A percentile compares a stretch with the other conserved stretches of the same genome.
Evolutionary conservation across 2,888 invertebrate species (phyloP).

Genomic region (Lathronympha strigana): DNA sequence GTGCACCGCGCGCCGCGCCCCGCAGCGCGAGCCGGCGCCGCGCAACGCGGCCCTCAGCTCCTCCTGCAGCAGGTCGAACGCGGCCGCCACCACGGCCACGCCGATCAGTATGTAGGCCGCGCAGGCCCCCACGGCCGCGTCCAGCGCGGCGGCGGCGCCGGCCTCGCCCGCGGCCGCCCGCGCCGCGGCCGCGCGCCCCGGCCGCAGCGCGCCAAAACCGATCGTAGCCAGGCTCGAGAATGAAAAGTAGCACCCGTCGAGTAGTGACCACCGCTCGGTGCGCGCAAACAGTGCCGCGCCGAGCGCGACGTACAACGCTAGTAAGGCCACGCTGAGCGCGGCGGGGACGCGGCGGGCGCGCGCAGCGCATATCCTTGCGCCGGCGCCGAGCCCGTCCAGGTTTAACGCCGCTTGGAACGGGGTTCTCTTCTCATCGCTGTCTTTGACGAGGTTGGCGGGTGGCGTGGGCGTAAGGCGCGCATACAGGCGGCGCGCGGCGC

Average conservation of each 20-base stretch:
- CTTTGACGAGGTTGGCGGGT: constrained; percentile 55
- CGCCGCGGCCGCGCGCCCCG: constrained; percentile 82
- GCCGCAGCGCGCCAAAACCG: constrained; percentile 92
- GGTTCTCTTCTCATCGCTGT: constrained; percentile 60
- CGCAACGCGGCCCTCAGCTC: constrained; percentile 81
- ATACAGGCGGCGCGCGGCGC: constrained; percentile 48
- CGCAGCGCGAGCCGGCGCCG: constrained; percentile 41
- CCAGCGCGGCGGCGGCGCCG: constrained; percentile 76
- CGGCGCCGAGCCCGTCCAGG: constrained; percentile 68
- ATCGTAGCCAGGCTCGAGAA: constrained; percentile 92
- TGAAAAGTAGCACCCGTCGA: constrained; percentile 94
- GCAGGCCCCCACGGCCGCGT: constrained; percentile 90
- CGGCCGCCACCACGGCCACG: constrained; percentile 94
- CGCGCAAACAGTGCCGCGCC: constrained; percentile 95
- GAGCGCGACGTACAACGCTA: constrained; percentile 93
- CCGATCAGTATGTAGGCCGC: constrained; percentile 93
- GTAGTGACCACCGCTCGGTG: constrained; percentile 95
- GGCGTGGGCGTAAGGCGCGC: constrained; percentile 54
- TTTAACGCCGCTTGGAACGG: constrained; percentile 78
- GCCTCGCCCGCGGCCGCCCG: constrained; percentile 59
- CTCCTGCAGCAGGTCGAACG: constrained; percentile 93
- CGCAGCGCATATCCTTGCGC: constrained; percentile 82
- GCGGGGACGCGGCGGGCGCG: constrained; percentile 92
- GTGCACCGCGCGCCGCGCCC: constrained; percentile 56
- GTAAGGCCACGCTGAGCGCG: constrained; percentile 92